Base-by-base conservation (phyloP, 2,113 vertebrate species). In the Machaerirhynchus nigripectus region DNA sequence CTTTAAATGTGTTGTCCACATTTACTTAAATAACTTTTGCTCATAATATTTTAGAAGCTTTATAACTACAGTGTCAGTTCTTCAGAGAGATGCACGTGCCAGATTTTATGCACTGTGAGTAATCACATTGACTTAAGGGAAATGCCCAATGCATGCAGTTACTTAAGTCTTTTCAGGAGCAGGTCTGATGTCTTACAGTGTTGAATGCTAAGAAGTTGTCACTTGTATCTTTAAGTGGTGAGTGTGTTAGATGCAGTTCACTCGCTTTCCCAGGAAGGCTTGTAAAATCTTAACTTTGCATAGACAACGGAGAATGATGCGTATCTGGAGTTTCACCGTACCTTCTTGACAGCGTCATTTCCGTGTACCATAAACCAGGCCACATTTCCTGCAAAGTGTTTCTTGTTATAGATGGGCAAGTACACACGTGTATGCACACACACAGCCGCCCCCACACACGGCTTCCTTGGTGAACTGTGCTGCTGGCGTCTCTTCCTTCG, bases 341-440 rank as follows among this genome's bases (percentile, higher is more conserved):
- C 52, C 59, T 68, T 71, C 65, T 23, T 61, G n/a, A 26, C 26
- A 26, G n/a, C 28, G 9, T 55, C 2, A 0, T 47, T 92, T 53
- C 40, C 23, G 8, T 1, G 0, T 68, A 3, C 47, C 0, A 0
- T 47, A 39, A 20, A 63, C 44, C 21, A 76, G 50, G n/a, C 67
- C 31, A 19, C 31, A 5, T 33, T 59, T 60, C 73, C 80, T 80
- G 17, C 16, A 20, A 49, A 20, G 3, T 5, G 26, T 21, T 56
- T 26, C n/a, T 40, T 52, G 31, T 30, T 79, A 46, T 4, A 46
- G 30, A 28, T 69, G 33, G 46, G 10, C 28, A 69, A 42, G 47
- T 39, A n/a, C 20, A 18, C 24, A 42, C 2, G 0, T 21, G 3
- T 15, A 2, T 4, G 3, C 11, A 4, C 59, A 15, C 4, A 1